Evolutionary conservation across 2,113 vertebrate genomes (phyloP).

Genomic region (Gobiocypris rarus): DNA sequence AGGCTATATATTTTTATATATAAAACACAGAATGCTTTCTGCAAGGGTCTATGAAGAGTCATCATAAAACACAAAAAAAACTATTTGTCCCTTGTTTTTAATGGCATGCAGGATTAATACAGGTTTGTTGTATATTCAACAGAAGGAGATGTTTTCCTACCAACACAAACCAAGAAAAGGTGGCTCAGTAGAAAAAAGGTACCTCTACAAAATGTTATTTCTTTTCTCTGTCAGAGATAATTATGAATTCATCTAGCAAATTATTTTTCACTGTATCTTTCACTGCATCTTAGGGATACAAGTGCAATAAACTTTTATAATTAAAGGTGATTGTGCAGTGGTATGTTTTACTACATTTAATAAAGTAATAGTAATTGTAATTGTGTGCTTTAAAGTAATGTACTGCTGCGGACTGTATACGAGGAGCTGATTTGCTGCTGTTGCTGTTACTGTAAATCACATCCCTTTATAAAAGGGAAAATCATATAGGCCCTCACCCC

Average conservation of each 20-base stretch:
- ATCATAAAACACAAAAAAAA: background rate
- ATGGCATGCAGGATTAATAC: background rate
- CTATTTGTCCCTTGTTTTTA: background rate
- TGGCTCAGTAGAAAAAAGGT: conserved; percentile 41
- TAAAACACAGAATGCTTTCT: too few relatives aligned
- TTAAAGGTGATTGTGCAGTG: conserved; percentile 33
- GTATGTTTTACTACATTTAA: conserved; percentile 51
- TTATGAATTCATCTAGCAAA: background rate
- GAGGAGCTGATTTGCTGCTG: conserved; percentile 54
- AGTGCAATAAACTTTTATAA: too few relatives aligned
- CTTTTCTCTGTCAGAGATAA: too few relatives aligned
- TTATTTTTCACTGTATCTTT: background rate
- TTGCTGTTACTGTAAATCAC: conserved; percentile 49
- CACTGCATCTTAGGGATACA: background rate
- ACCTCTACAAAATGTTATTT: too few relatives aligned
- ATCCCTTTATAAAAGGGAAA: too few relatives aligned
- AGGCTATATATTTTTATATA: too few relatives aligned
- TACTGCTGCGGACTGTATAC: conserved; percentile 49
- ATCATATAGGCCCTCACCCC: conserved; percentile 17
- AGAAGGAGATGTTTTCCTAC: conserved; percentile 76
- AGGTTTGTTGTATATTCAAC: conserved; percentile 23
- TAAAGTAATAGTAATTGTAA: conserved; percentile 47
- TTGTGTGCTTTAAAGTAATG: conserved; percentile 48
- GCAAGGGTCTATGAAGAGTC: too few relatives aligned
- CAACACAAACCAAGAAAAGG: conserved; percentile 62